These are phyloP conservation scores for Acromyrmex charruanus DNA, from an alignment of 1,140 invertebrate genomes.

Conservation along the genomic window DNA sequence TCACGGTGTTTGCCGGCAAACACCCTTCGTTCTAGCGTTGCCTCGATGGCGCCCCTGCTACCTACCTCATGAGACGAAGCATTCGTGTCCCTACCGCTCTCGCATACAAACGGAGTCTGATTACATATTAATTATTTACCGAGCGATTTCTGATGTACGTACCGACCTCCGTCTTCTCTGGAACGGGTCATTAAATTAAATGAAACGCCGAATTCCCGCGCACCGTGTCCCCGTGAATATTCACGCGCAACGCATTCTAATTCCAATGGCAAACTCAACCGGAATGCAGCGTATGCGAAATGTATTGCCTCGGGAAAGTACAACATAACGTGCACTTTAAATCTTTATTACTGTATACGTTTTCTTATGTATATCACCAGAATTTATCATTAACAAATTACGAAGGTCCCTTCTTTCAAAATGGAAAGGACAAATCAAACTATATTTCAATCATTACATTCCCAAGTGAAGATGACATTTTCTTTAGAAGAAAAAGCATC, in stretches of 20 bases:
- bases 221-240: conserved; percentile 28
- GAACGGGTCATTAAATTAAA: conserved; percentile 82
- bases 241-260: conserved; percentile 36
- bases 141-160: conserved; percentile 77
- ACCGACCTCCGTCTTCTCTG: conserved; percentile 64
- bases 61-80: conserved; percentile 60
- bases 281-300: background rate
- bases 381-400: background rate
- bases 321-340: background rate
- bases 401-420: background rate
- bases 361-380: background rate
- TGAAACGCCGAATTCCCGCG: conserved; percentile 78
- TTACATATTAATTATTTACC: conserved; percentile 86
- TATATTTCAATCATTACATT: background rate
- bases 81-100: conserved; percentile 75
- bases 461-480: background rate
- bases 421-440: background rate
- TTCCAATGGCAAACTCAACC: conserved; percentile 30
- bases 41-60: conserved; percentile 78
- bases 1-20: conserved; percentile 83
- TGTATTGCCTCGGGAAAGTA: background rate
- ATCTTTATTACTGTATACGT: background rate
- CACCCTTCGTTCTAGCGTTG: conserved; percentile 81
- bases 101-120: conserved; percentile 81
- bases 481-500: background rate